Base-by-base conservation (phyloP, 2,888 invertebrate genomes). In the Orchestes rusci region DNA sequence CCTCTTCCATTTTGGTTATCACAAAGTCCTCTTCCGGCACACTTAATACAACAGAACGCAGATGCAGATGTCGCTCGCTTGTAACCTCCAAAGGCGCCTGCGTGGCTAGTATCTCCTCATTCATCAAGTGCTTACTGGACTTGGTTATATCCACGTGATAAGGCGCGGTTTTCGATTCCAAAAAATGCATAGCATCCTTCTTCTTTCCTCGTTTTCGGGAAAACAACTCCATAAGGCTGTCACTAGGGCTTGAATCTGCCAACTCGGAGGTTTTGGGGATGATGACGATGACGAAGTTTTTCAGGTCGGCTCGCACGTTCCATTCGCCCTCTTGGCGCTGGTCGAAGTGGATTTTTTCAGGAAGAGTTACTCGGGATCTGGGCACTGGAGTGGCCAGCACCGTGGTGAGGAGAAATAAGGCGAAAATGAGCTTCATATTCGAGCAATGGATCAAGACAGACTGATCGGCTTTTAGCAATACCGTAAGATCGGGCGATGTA, bases 241-340 rank as follows among this genome's bases (percentile, higher is more conserved):
- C 32, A 32, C 48, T 19, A 23, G 55, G 30, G 17, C 51, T 15
- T 16, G 50, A 16, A 3, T 53, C 47, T 4, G 45, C 29, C 18
- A 52, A 39, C 4, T 50, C 35, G 18, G 53, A 32, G 34, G 50
- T 33, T 1, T 60, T 48, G 4, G 63, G 61, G 4, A 62, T 56
- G n/a, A 85, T 64, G 17, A 88, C 64, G 38, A 88, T 67, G 51
- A 86, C 70, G 51, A 87, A 76, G 59, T 88, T 86, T 53, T 84
- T 79, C 7, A 88, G 67, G 62, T 85, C 82, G 0, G 84, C 82
- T 38, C 79, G 74, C 8, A 85, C 73, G 65, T 89, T 63, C 58
- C 52, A 59, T 2, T 80, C 76, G 20, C 88, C 87, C 43, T 84
- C 81, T 64, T 88, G 87, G 1, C 84, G 73, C 60, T 86, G 84